Evolutionary conservation across 1,140 invertebrate genomes (phyloP).

Genomic region (Trissolcus basalis): DNA sequence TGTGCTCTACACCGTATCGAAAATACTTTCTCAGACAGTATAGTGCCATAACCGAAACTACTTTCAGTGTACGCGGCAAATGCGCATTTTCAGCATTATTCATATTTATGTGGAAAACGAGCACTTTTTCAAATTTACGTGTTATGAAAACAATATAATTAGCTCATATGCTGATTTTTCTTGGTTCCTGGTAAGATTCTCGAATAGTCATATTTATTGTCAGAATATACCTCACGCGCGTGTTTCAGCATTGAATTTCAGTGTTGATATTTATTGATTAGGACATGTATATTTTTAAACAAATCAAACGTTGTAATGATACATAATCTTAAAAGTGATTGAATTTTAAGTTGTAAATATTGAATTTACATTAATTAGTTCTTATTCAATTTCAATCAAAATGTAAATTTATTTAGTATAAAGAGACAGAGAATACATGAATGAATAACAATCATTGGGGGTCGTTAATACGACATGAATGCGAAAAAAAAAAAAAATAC

Average conservation of each 20-base stretch:
- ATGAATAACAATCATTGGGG: too few species aligned
- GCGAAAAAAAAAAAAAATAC: neutral
- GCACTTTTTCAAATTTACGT: too few species aligned
- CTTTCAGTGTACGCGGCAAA: too few species aligned
- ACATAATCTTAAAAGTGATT: neutral
- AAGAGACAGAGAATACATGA: neutral
- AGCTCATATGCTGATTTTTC: conserved; percentile 9
- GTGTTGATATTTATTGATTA: conserved; percentile 19
- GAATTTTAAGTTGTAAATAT: conserved; percentile 7
- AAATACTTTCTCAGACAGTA: too few species aligned
- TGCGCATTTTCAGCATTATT: too few species aligned
- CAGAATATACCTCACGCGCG: conserved; percentile 18
- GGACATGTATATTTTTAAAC: conserved; percentile 17
- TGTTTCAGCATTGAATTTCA: too few species aligned
- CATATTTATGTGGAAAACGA: too few species aligned
- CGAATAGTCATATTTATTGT: conserved; percentile 35
- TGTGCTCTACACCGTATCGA: too few species aligned
- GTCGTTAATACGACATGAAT: neutral
- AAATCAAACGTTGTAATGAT: conserved; percentile 3
- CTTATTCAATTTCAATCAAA: neutral
- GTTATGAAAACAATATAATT: too few species aligned
- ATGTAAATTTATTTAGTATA: neutral
- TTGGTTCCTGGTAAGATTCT: conserved; percentile 32
- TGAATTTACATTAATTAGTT: neutral
- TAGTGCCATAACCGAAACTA: too few species aligned